Base-by-base conservation (phyloP, 2,113 vertebrate genomes). In the Accipiter virgatus region DNA sequence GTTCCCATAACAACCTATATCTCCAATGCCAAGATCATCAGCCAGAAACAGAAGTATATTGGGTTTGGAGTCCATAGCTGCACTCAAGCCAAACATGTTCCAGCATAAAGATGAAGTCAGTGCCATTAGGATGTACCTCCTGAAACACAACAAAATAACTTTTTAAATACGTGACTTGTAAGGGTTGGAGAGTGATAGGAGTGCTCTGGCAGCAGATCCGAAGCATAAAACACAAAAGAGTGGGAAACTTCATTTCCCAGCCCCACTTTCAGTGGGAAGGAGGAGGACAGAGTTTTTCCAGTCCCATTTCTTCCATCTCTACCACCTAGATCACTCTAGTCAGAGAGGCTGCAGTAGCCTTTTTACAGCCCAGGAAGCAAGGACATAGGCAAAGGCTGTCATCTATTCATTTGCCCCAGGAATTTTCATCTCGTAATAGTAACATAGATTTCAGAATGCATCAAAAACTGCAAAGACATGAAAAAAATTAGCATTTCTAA, bases 21-120 rank as follows among this genome's bases (percentile, higher is more conserved):
- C 99, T 38, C 99, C 98, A 3, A 99, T 99, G 40, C 99, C 99
- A 38, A 99, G 97, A 84, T 99, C 98, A 36, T 99, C 99, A 1
- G 98, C 98, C 98, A 99, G 98, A 29, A 99, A 98, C 56, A 99
- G 96, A 9, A 99, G 96, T 70, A 99, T 97, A 63, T 99, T 99
- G 6, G 99, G 99, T 93, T 94, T 98, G 6, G 52, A 42, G 14
- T 53, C 65, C 38, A 38, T 11, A 36, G 56, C 70, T 45, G 34
- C 59, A 43, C 13, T 34, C 7, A 50, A 65, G 6, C 21, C 56
- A 52, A 53, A 56, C 0, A 7, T 36, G 32, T 55, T n/a, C 63
- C 68, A 81, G 19, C 96, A 63, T 16, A 83, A 26, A 38, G 65
- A 74, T 2, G 56, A 48, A 11, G 20, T 6, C 56, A 94, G 31